phyloP scores from a whole-genome alignment of 2,888 invertebrate genomes.

The Tiliacea citrago region DNA sequence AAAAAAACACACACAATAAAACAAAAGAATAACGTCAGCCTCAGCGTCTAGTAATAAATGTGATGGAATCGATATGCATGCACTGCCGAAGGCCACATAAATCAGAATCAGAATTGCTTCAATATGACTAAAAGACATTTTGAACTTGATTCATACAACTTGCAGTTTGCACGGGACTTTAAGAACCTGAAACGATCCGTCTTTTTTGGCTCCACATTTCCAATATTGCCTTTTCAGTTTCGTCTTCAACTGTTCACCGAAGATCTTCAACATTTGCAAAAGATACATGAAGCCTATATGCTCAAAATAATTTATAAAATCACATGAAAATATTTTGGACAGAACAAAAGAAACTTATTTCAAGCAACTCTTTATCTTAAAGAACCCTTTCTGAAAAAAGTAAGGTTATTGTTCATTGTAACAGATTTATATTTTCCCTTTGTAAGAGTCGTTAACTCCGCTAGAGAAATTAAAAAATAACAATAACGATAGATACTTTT shows the following conservation, averaged over 20 bases:
- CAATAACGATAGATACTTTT: constrained; percentile 68
- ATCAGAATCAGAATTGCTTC: constrained; percentile 15
- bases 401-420: constrained; percentile 67
- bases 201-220: not conserved
- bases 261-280: not conserved
- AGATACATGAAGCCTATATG: not conserved
- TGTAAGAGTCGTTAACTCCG: constrained; percentile 66
- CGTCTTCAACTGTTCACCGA: not conserved
- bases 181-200: not conserved
- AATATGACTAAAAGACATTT: not conserved
- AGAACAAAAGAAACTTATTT: constrained; percentile 58
- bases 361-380: constrained; percentile 53
- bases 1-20: not conserved
- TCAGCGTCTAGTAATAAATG: not conserved
- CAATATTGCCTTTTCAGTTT: not conserved
- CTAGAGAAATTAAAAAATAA: constrained; percentile 73
- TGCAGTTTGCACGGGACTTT: not conserved
- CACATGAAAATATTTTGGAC: constrained; percentile 43
- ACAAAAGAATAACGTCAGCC: not conserved
- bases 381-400: constrained; percentile 67
- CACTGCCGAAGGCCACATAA: constrained; percentile 17
- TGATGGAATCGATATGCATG: not conserved
- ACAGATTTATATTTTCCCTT: constrained; percentile 65
- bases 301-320: constrained; percentile 23
- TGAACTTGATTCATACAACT: constrained; percentile 5